Base-by-base conservation (phyloP, 2,888 invertebrate species). In the Baronia brevicornis region DNA sequence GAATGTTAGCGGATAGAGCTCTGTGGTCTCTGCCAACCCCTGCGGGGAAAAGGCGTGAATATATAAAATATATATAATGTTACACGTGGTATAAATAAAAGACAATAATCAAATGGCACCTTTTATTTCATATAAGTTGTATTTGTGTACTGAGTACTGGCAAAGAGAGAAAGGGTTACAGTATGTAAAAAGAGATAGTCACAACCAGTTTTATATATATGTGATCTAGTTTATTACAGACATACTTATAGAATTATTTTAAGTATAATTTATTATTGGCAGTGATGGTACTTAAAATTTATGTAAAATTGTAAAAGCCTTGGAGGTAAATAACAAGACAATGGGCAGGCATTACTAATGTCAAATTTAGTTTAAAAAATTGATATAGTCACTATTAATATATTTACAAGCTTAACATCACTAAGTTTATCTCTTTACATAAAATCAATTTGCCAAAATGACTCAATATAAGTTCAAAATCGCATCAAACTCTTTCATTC, bases 121-220 rank as follows among this genome's bases (percentile, higher is more conserved):
- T 31, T 36, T 36, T 36, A 33, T 27, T 33, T 38, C 40, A 33
- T 39, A 43, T 39, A 44, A 31, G 38, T 35, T 27, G 31, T 38
- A 37, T 35, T 53, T 59, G 55, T 45, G 36, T 57, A 56, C 51
- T 57, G 60, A 58, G 54, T 58, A 60, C 50, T 54, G 46, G 48
- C 46, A 45, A 40, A 36, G 24, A 42, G 41, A 41, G 21, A 37
- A 20, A 34, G 12, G 19, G 34, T 32, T 17, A 36, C 30, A 34
- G 29, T 32, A 39, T 45, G 40, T 45, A 44, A 54, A 58, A 59
- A 50, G 58, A 61, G 60, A 59, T 61, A 61, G 66, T 80, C 77
- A 80, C 80, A 80, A 80, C 80, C 79, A 58, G 67, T 57, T 46
- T 62, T 48, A 23, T 21, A 55, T 48, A 38, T 51, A 65, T 48